Percentiles rank a stretch among this genome's conserved stretches.
These are phyloP conservation scores for Trichosurus vulpecula DNA, from an alignment of 2,797 vertebrate genomes.

Conservation along the genomic window DNA sequence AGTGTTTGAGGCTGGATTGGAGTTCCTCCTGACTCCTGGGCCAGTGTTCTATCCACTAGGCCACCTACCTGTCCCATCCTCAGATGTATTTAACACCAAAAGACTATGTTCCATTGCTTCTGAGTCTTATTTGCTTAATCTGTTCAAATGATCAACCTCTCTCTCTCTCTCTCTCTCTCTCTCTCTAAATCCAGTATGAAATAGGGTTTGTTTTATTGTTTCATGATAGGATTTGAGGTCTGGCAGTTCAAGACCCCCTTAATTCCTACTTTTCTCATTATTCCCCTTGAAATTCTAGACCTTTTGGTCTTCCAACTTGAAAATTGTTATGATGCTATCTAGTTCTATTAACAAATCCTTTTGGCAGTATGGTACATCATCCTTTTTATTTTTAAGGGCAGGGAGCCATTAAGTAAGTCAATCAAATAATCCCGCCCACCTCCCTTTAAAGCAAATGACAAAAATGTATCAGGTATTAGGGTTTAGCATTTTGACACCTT, in stretches of 20 bases:
- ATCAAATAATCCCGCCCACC: not conserved
- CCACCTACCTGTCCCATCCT: not conserved
- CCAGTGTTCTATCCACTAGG: not conserved
- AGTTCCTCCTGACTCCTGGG: too few species aligned
- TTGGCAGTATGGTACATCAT: not conserved
- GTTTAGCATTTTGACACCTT: not conserved
- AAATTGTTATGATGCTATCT: not conserved
- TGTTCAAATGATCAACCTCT: not conserved
- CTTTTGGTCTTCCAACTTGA: not conserved
- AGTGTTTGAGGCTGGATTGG: too few species aligned
- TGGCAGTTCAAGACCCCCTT: not conserved
- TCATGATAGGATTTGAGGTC: not conserved
- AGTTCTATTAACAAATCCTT: not conserved
- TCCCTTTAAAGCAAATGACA: not conserved
- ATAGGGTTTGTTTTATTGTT: not conserved
- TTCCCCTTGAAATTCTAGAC: not conserved
- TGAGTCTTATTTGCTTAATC: not conserved
- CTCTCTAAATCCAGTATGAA: not conserved
- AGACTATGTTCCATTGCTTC: not conserved
- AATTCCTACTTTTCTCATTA: not conserved
- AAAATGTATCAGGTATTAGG: not conserved
- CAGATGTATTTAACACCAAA: not conserved
- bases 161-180: too few species aligned
- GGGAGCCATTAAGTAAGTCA: not conserved
- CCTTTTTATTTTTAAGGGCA: not conserved